Base-by-base conservation (phyloP, 2,888 invertebrate species). In the Pyralis farinalis region DNA sequence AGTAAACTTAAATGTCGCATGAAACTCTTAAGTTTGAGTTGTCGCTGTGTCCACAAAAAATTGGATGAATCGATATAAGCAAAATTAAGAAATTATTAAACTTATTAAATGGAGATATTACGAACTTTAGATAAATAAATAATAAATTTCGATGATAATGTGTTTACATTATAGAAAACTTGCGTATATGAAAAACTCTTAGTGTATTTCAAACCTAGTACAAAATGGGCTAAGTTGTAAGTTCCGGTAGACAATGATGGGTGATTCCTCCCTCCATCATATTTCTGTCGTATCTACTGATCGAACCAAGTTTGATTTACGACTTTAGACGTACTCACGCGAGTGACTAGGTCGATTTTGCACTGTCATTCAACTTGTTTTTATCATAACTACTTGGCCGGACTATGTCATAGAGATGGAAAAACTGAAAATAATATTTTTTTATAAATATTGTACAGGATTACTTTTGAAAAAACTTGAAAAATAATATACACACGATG, bases 211-310 rank as follows among this genome's bases (percentile, higher is more conserved):
- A 20, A 21, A 10, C 22, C 12, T 38, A 12, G 32, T 9, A 16
- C 10, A 9, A 49, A 52, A 49, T 47, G 38, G 51, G 46, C 34
- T 46, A 47, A 47, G 47, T 45, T 35, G 12, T 27, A 44, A 40
- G 40, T 45, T 46, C 44, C 43, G 42, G 47, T 47, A 46, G 53
- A 48, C 53, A 51, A 55, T 52, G 53, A 44, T 47, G 49, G 53
- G 47, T 46, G 54, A 46, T 58, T 57, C 43, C 48, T 45, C 47
- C 43, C 46, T 30, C 45, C 34, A 51, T 58, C 58, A 55, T 62
- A 56, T 54, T 55, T 62, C 16, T 53, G 51, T 40, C 41, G 37
- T 49, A n/a, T n/a, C n/a, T n/a, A 50, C 44, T 44, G 49, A 54
- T 55, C 46, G 50, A 12, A 43, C 16, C 2, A 9, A 12, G 12